Evolutionary conservation across 2,888 invertebrate species (phyloP).

Genomic region (Cosmia trapezina): DNA sequence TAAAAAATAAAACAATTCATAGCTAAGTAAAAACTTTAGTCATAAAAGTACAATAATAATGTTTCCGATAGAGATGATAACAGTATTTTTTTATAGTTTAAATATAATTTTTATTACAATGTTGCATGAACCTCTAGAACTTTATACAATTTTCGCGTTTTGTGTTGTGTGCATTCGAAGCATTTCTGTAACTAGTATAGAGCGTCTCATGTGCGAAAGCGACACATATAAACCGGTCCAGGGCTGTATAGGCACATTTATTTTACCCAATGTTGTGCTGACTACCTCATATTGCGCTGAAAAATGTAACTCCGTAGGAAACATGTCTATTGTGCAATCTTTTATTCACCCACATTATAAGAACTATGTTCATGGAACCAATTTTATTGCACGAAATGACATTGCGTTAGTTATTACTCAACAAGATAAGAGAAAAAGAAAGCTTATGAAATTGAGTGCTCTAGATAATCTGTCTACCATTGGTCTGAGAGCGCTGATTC

Average conservation of each 20-base stretch:
- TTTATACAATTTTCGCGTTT: slow-evolving; percentile 41
- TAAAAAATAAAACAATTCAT: slow-evolving; percentile 22
- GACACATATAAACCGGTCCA: slow-evolving; percentile 56
- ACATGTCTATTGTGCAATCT: slow-evolving; percentile 49
- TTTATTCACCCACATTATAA: slow-evolving; percentile 60
- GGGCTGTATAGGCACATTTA: slow-evolving; percentile 75
- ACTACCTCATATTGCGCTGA: slow-evolving; percentile 77
- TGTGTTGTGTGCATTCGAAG: slow-evolving; percentile 43
- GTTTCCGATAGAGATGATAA: slow-evolving; percentile 5
- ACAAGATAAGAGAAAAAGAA: slow-evolving; percentile 35
- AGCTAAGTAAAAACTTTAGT: background rate
- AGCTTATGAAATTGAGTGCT: slow-evolving; percentile 66
- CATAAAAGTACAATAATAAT: slow-evolving; percentile 39
- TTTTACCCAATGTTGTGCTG: slow-evolving; percentile 71
- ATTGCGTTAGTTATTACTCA: slow-evolving; percentile 61
- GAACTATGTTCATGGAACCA: slow-evolving; percentile 46
- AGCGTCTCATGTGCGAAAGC: slow-evolving; percentile 69
- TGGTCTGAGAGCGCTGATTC: slow-evolving; percentile 70
- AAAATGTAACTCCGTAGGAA: slow-evolving; percentile 69
- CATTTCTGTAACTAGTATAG: slow-evolving; percentile 66
- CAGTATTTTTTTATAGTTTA: slow-evolving; percentile 23
- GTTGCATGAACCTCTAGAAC: slow-evolving; percentile 27
- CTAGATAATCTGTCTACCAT: slow-evolving; percentile 66
- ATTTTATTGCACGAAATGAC: slow-evolving; percentile 49
- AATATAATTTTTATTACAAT: slow-evolving; percentile 34